phyloP scores from a whole-genome alignment of 2,888 invertebrate genomes.

The Noctua pronuba region DNA sequence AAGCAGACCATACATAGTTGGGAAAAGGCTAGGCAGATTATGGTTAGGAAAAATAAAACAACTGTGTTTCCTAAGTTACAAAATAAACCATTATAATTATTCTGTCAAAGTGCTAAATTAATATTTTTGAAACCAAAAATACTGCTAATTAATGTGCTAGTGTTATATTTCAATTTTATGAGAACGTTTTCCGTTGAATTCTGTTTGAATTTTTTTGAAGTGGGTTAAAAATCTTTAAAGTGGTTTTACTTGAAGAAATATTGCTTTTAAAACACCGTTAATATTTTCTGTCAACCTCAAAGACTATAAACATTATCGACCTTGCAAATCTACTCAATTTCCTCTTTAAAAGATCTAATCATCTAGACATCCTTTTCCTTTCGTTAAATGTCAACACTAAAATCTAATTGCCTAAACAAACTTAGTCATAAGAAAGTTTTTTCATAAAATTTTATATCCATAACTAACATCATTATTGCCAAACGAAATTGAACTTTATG shows the following conservation, averaged over 20 bases:
- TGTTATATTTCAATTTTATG: neutral
- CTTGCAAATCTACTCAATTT: slow-evolving; percentile 1
- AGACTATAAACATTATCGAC: neutral
- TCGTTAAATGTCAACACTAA: slow-evolving; percentile 24
- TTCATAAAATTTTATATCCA: slow-evolving; percentile 37
- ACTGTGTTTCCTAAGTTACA: neutral
- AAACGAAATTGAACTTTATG: slow-evolving; percentile 44
- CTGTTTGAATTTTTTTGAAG: neutral
- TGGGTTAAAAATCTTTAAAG: slow-evolving; percentile 2
- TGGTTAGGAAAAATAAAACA: neutral
- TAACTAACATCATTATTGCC: slow-evolving; percentile 16
- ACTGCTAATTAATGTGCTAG: neutral
- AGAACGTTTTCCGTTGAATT: neutral
- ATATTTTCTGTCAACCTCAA: slow-evolving; percentile 13
- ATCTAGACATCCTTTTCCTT: slow-evolving; percentile 31
- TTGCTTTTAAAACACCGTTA: neutral
- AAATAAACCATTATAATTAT: neutral
- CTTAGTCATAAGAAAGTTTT: slow-evolving; percentile 54
- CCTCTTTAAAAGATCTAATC: neutral
- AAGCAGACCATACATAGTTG: too few species aligned
- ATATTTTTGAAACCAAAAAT: neutral
- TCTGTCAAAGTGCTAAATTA: neutral
- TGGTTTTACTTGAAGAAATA: slow-evolving; percentile 24
- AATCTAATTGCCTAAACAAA: slow-evolving; percentile 33
- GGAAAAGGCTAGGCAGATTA: too few species aligned